Evolutionary conservation across 2,888 invertebrate species (phyloP).

Genomic region (Coronaproctus castanopsis): DNA sequence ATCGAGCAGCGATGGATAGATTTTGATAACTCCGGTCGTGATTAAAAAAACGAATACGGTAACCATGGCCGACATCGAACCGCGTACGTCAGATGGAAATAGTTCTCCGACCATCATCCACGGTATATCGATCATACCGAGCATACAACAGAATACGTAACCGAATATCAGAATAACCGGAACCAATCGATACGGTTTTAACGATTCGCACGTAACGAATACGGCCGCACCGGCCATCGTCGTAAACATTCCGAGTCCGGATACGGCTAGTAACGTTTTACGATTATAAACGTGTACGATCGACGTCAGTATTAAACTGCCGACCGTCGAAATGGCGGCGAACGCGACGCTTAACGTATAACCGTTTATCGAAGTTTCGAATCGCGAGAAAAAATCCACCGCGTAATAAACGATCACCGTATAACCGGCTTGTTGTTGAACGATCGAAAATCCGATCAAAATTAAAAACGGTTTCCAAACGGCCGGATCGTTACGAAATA

Average conservation of each 20-base stretch:
- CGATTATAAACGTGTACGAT: conserved; percentile 42
- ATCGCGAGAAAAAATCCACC: conserved; percentile 45
- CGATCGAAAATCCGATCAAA: conserved; percentile 40
- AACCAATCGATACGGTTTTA: conserved; percentile 25
- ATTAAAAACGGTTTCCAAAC: conserved; percentile 46
- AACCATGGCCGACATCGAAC: conserved; percentile 45
- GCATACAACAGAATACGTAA: conserved; percentile 52
- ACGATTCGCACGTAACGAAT: conserved; percentile 21
- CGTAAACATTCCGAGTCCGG: conserved; percentile 35
- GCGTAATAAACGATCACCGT: conserved; percentile 51
- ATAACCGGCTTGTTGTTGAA: conserved; percentile 51
- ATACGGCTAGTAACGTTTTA: conserved; percentile 38
- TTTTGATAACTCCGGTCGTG: conserved; percentile 47
- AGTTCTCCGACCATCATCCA: conserved; percentile 55
- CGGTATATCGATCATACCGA: conserved; percentile 48
- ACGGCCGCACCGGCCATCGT: conserved; percentile 35
- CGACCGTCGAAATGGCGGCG: conserved; percentile 42
- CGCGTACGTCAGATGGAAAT: conserved; percentile 44
- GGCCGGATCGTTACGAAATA: conserved; percentile 17
- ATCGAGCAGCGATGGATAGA: conserved; percentile 32
- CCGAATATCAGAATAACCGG: conserved; percentile 39
- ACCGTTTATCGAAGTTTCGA: conserved; percentile 36
- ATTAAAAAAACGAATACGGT: conserved; percentile 46
- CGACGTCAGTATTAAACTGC: conserved; percentile 29
- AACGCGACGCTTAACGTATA: conserved; percentile 47